phyloP scores from a whole-genome alignment of 1,140 invertebrate species.

The Pogonomyrmex barbatus region DNA sequence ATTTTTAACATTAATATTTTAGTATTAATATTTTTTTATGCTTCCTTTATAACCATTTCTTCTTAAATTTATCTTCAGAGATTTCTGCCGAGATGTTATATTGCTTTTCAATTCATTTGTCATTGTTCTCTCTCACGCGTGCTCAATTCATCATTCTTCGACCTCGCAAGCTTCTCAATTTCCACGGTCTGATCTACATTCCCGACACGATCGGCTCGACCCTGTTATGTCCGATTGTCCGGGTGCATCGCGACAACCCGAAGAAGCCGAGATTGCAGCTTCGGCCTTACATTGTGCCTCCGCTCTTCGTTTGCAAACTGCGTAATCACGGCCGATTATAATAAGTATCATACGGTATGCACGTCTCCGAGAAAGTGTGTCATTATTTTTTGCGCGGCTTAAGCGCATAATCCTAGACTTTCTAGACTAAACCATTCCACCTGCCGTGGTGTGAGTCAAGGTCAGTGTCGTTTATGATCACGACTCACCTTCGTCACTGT shows the following conservation, averaged over 20 bases:
- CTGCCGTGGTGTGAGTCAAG: constrained; percentile 43
- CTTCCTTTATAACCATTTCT: not conserved
- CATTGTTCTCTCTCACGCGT: not conserved
- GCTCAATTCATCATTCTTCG: not conserved
- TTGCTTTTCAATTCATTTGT: constrained; percentile 1
- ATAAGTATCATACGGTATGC: constrained; percentile 36
- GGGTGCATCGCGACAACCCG: constrained; percentile 5
- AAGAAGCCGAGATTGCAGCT: constrained; percentile 1
- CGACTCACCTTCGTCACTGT: constrained; percentile 62
- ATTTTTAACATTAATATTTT: not conserved
- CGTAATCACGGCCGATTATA: constrained; percentile 58
- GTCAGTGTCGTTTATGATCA: constrained; percentile 63
- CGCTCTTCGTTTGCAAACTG: constrained; percentile 55
- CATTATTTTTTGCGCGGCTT: constrained; percentile 50
- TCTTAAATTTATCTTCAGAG: not conserved
- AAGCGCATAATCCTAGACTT: constrained; percentile 58
- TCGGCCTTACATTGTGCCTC: constrained; percentile 33
- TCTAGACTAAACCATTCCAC: constrained; percentile 56
- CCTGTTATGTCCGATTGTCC: constrained; percentile 42
- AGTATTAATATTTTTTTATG: not conserved
- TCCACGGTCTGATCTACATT: constrained; percentile 39
- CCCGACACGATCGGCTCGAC: constrained; percentile 20
- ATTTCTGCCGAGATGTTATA: not conserved
- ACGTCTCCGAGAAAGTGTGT: constrained; percentile 53
- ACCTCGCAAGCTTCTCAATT: not conserved